A percentile compares a stretch with the other conserved stretches of the same genome.
Evolutionary conservation across 2,888 invertebrate genomes (phyloP).

Genomic region (Bugula neritina): DNA sequence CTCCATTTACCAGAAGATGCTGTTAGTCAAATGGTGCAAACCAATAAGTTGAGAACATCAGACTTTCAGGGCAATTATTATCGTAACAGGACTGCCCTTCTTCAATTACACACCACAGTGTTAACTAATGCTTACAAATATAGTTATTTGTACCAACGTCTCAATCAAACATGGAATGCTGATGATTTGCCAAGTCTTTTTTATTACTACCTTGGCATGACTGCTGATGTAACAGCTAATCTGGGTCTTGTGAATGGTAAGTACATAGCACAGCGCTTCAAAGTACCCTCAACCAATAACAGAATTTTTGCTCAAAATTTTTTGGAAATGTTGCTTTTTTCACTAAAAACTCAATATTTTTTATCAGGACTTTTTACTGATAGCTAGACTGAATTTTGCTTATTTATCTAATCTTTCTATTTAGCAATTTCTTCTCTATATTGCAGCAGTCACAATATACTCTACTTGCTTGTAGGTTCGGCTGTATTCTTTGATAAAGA

Average conservation of each 20-base stretch:
- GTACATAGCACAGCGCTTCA: too few relatives aligned
- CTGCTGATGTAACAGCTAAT: conserved; percentile 89
- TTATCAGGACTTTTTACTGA: too few relatives aligned
- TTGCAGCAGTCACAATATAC: too few relatives aligned
- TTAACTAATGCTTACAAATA: conserved; percentile 82
- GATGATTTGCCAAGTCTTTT: conserved; percentile 96
- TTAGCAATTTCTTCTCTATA: too few relatives aligned
- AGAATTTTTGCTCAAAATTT: too few relatives aligned
- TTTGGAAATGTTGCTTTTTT: too few relatives aligned
- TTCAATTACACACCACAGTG: conserved; percentile 95
- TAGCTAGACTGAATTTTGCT: too few relatives aligned
- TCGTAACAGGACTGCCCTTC: conserved; percentile 76
- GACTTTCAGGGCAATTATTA: conserved; percentile 62
- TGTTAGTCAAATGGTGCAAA: conserved; percentile 64
- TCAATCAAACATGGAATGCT: conserved; percentile 53
- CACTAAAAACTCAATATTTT: too few relatives aligned
- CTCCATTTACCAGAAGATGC: conserved; percentile 76
- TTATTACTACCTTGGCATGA: conserved; percentile 90
- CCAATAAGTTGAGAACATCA: conserved; percentile 62
- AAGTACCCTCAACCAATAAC: too few relatives aligned
- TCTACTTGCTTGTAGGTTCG: conserved; percentile 66
- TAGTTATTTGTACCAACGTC: conserved; percentile 42
- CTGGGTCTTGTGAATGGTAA: conserved; percentile 65
- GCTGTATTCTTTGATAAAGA: conserved; percentile 90
- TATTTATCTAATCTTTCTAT: too few relatives aligned